These are phyloP conservation scores for Ochotona princeps DNA, from an alignment of 2,113 vertebrate genomes.

Conservation along the genomic window DNA sequence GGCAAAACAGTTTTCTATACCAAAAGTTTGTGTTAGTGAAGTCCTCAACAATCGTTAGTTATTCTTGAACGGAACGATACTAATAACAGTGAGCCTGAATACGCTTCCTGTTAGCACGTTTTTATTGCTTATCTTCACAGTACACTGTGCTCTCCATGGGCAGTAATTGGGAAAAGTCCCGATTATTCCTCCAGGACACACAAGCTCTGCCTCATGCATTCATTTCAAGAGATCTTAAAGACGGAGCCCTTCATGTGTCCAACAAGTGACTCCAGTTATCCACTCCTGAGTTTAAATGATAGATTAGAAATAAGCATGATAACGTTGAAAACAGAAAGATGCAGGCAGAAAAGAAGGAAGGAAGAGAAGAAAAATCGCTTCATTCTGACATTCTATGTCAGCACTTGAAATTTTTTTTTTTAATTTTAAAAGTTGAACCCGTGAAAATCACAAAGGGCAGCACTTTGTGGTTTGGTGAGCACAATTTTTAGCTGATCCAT, in stretches of 20 bases:
- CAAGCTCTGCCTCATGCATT: conserved; percentile 1
- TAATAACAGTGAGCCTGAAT: background rate
- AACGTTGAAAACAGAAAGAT: background rate
- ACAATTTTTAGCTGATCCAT: background rate
- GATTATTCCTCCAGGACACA: background rate
- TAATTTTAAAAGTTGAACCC: conserved; percentile 18
- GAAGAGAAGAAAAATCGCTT: background rate
- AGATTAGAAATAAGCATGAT: conserved; percentile 27
- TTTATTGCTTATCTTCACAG: conserved; percentile 44
- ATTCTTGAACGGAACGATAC: conserved; percentile 27
- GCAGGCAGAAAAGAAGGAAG: too few species aligned
- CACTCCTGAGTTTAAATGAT: background rate
- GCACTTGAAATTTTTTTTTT: conserved; percentile 8
- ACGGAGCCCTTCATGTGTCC: background rate
- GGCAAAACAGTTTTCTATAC: background rate
- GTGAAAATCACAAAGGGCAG: background rate
- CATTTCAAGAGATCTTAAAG: conserved; percentile 43
- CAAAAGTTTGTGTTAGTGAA: conserved; percentile 35
- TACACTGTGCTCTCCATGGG: background rate
- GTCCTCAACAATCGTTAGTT: conserved; percentile 41
- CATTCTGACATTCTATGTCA: conserved; percentile 30
- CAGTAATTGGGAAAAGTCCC: conserved; percentile 24
- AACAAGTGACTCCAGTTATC: background rate
- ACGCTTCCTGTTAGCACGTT: background rate
- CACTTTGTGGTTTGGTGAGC: conserved; percentile 1